Evolutionary conservation across 2,888 invertebrate genomes (phyloP).

Genomic region (Philereme vetulata): DNA sequence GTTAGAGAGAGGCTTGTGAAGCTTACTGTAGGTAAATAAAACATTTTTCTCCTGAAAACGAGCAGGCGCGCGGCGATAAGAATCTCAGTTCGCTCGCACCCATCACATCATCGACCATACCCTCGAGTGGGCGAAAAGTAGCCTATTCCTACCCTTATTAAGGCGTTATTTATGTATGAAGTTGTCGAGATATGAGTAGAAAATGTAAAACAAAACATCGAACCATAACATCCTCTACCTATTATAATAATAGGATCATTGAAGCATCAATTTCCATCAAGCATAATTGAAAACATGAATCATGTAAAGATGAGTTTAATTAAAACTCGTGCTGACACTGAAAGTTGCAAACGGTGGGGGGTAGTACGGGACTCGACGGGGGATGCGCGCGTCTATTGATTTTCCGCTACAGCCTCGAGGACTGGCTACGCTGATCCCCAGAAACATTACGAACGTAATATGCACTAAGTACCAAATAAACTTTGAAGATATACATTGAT

Average conservation of each 20-base stretch:
- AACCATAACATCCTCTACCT: neutral
- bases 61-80: too few species aligned
- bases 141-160: too few species aligned
- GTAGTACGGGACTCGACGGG: slow-evolving; percentile 42
- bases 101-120: too few species aligned
- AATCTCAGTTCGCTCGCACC: too few species aligned
- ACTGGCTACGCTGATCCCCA: slow-evolving; percentile 55
- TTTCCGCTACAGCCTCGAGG: slow-evolving; percentile 50
- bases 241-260: slow-evolving; percentile 2
- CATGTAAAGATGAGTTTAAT: slow-evolving; percentile 35
- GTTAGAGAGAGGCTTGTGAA: too few species aligned
- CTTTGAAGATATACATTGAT: neutral
- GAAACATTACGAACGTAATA: slow-evolving; percentile 45
- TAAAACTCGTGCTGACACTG: slow-evolving; percentile 54
- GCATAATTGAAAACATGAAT: slow-evolving; percentile 8
- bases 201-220: neutral
- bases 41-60: too few species aligned
- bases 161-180: too few species aligned
- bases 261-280: slow-evolving; percentile 7
- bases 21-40: too few species aligned
- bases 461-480: slow-evolving; percentile 22
- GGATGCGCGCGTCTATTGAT: slow-evolving; percentile 80
- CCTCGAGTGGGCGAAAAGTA: too few species aligned
- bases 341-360: slow-evolving; percentile 51
- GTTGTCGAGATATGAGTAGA: too few species aligned